Evolutionary conservation across 2,113 vertebrate genomes (phyloP), one percentile per base, ranked within the genome.

Genomic region (Pitta sordida): DNA sequence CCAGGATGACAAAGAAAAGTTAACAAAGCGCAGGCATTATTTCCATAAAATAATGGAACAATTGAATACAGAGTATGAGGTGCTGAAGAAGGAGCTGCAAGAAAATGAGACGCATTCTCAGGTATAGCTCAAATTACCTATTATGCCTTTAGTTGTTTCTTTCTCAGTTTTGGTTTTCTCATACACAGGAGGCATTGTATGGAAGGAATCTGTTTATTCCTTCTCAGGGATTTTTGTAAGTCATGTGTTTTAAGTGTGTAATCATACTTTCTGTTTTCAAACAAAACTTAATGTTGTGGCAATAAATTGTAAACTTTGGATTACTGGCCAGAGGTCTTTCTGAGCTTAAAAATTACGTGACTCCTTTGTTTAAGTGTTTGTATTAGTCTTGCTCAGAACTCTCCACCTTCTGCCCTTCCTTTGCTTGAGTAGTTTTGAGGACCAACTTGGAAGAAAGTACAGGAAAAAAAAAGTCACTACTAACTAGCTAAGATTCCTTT

Each of bases 31-130:
- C 30, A 98, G 88, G 73, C 91, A 96, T 78, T 96, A 98, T 44
- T 98, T 99, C 91, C 98, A 97, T 79, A 98, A 98, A 96, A 96
- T 98, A 94, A 95, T 98, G 95, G 97, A 98, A 71, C 97, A 96
- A 24, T 95, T 98, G 94, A 98, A 98, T 48, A 53, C 75, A 60
- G 97, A 98, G 46, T 97, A 97, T 37, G 98, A 99, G 78, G 80
- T 82, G 24, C 93, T 99, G 41, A 99, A 98, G 91, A 96, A 83
- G 56, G 98, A 98, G 34, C 96, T 99, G 19, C 98, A 99, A 49
- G 99, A 99, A 56, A 99, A 99, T 30, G 99, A 99, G 96, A 99
- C 98, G 10, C 98, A 99, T 60, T 95, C 98, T 86, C 99, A 99
- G 98, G 99, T 99, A 68, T 36, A 95, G 44, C 48, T 89, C 13